Evolutionary conservation across 2,113 vertebrate species (phyloP).

Genomic region (Sisor rabdophorus): DNA sequence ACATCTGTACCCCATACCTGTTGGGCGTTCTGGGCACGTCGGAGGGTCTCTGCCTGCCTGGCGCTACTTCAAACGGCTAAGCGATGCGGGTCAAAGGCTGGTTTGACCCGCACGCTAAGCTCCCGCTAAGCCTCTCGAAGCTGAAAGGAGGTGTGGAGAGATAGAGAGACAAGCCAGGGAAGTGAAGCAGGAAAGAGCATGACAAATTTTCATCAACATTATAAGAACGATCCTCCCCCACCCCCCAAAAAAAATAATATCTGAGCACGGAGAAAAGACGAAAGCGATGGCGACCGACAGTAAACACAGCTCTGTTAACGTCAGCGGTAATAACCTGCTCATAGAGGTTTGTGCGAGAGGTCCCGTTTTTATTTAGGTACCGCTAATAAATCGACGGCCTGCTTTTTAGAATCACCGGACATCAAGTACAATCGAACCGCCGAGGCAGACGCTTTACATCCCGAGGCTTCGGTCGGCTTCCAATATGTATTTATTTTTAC

Average conservation of each 20-base stretch:
- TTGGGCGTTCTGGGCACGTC: slow-evolving; percentile 68
- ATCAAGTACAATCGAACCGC: slow-evolving; percentile 74
- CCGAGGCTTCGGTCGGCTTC: slow-evolving; percentile 72
- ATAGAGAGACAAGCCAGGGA: slow-evolving; percentile 63
- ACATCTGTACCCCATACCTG: slow-evolving; percentile 73
- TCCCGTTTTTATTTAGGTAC: slow-evolving; percentile 65
- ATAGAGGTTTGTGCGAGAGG: slow-evolving; percentile 49
- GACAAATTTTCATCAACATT: slow-evolving; percentile 46
- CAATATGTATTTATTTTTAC: slow-evolving; percentile 62
- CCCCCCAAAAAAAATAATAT: slow-evolving; percentile 53
- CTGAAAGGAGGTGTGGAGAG: slow-evolving; percentile 75
- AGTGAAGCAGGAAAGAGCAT: slow-evolving; percentile 22
- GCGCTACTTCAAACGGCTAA: slow-evolving; percentile 91
- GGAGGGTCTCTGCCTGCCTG: slow-evolving; percentile 62
- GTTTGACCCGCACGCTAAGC: slow-evolving; percentile 88
- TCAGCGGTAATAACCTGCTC: slow-evolving; percentile 64
- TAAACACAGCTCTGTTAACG: slow-evolving; percentile 65
- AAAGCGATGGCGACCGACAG: slow-evolving; percentile 60
- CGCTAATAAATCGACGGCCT: slow-evolving; percentile 70
- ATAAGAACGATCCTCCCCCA: slow-evolving; percentile 56
- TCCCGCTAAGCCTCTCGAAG: slow-evolving; percentile 84
- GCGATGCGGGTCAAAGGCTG: slow-evolving; percentile 87
- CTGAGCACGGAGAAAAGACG: slow-evolving; percentile 55
- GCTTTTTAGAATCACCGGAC: slow-evolving; percentile 70
- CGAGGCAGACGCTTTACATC: slow-evolving; percentile 72